These are phyloP conservation scores for Sinhomidia bicolor DNA, from an alignment of 2,888 invertebrate species.

Conservation along the genomic window DNA sequence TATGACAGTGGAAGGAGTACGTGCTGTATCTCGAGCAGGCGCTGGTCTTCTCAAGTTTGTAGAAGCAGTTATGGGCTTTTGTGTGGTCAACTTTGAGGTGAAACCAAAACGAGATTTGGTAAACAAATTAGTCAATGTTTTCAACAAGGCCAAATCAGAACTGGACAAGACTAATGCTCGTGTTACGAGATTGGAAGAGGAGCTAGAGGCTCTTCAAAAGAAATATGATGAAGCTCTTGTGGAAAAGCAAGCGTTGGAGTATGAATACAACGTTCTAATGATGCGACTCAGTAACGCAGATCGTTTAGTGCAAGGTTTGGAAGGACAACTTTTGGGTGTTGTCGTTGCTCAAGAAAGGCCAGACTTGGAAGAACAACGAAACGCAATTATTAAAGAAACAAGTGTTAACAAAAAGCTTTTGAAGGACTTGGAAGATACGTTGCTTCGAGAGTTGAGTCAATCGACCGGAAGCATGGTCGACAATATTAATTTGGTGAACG, in stretches of 20 bases:
- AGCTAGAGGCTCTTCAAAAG: conserved; percentile 87
- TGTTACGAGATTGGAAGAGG: conserved; percentile 87
- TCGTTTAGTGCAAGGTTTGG: conserved; percentile 91
- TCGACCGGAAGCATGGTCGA: conserved; percentile 96
- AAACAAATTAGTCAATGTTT: conserved; percentile 87
- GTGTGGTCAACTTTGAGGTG: conserved; percentile 91
- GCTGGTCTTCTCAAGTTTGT: conserved; percentile 93
- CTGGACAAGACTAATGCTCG: conserved; percentile 89
- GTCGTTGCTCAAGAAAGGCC: conserved; percentile 93
- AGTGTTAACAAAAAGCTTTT: conserved; percentile 92
- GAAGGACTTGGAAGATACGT: conserved; percentile 91
- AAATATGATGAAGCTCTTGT: conserved; percentile 91
- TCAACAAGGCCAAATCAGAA: conserved; percentile 84
- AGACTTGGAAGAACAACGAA: conserved; percentile 94
- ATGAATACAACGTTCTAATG: conserved; percentile 92
- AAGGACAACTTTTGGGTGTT: conserved; percentile 94
- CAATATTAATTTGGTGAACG: conserved; percentile 92
- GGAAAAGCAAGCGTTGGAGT: conserved; percentile 87
- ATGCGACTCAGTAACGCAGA: conserved; percentile 91
- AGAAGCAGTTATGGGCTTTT: conserved; percentile 93
- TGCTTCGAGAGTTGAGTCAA: conserved; percentile 91
- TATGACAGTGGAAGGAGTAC: conserved; percentile 89
- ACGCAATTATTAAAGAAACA: conserved; percentile 91
- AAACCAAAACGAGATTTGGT: conserved; percentile 87
- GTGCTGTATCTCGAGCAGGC: conserved; percentile 91